Evolutionary conservation across 2,797 vertebrate species (phyloP).

Genomic region (Chrosomus eos): DNA sequence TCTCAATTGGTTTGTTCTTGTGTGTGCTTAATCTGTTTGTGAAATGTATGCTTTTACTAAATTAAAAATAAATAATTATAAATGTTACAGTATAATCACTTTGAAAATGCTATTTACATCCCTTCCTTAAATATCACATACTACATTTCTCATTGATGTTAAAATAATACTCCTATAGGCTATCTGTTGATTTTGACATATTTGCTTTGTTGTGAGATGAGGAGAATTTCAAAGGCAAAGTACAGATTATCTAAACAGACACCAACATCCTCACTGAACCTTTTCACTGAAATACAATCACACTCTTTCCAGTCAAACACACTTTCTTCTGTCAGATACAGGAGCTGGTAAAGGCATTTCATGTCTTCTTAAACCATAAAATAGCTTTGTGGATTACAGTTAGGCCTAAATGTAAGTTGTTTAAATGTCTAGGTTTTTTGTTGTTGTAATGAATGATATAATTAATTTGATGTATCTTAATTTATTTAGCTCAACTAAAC

Average conservation of each 20-base stretch:
- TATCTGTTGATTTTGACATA: not conserved
- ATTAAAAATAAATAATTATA: not conserved
- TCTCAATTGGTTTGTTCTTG: not conserved
- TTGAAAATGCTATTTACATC: not conserved
- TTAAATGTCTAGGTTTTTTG: not conserved
- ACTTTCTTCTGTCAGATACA: not conserved
- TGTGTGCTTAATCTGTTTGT: not conserved
- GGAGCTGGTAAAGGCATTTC: not conserved
- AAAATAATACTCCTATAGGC: not conserved
- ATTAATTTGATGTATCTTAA: not conserved
- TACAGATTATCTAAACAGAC: conserved; percentile 17
- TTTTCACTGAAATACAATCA: conserved; percentile 2
- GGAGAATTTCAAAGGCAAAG: conserved; percentile 39
- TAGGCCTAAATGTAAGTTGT: not conserved
- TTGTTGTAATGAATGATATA: not conserved
- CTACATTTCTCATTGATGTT: not conserved
- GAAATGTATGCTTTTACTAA: not conserved
- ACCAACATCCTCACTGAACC: not conserved
- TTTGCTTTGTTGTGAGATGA: not conserved
- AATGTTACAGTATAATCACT: not conserved
- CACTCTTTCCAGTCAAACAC: not conserved
- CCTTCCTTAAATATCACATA: not conserved
- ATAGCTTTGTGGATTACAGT: not conserved
- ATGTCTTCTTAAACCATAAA: not conserved
- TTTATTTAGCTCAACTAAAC: not conserved